These are phyloP conservation scores for Ovis aries DNA, from an alignment of 2,113 vertebrate species.

Conservation along the genomic window DNA sequence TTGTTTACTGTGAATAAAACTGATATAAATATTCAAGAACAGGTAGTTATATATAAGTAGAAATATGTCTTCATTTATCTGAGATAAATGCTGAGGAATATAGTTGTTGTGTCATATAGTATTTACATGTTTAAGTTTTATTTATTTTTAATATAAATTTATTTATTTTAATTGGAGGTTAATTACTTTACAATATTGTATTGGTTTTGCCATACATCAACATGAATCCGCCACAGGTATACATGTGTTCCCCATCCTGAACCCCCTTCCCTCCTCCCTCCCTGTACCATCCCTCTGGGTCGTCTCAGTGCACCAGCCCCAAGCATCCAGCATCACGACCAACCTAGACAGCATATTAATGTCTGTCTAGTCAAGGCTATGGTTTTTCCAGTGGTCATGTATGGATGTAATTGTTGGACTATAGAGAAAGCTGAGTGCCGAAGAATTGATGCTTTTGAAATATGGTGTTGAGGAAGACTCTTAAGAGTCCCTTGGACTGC, in stretches of 20 bases:
- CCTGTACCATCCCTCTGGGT: too few relatives aligned
- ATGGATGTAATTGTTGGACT: background rate
- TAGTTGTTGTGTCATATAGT: background rate
- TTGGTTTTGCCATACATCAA: too few relatives aligned
- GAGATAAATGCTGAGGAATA: background rate
- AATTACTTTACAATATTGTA: too few relatives aligned
- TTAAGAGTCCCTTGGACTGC: background rate
- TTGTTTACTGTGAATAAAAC: background rate
- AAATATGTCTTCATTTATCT: background rate
- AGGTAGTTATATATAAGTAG: background rate
- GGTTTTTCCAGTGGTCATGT: background rate
- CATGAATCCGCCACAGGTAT: too few relatives aligned
- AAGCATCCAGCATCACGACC: background rate
- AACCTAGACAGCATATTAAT: background rate
- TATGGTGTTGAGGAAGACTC: background rate
- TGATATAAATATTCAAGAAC: background rate
- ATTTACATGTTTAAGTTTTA: too few relatives aligned
- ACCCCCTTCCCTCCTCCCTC: too few relatives aligned
- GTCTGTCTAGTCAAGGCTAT: background rate
- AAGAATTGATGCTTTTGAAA: background rate
- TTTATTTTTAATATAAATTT: too few relatives aligned
- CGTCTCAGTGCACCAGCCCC: too few relatives aligned
- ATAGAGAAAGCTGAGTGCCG: background rate
- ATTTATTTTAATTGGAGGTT: too few relatives aligned
- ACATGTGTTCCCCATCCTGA: too few relatives aligned